phyloP scores from a whole-genome alignment of 2,797 vertebrate species.

The Cirrhinus molitorella region DNA sequence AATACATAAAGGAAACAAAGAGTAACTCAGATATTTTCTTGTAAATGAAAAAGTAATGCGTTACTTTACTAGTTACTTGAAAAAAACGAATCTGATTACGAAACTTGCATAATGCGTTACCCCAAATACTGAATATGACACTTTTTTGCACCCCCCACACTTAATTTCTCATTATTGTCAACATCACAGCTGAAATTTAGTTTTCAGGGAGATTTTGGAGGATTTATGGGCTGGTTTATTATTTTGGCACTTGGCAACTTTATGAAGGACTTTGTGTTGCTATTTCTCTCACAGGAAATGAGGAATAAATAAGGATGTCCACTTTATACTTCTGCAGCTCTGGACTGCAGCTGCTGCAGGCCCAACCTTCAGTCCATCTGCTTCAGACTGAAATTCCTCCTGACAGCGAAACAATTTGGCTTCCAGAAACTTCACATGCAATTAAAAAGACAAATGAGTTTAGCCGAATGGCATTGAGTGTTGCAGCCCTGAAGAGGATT shows the following conservation, averaged over 20 bases:
- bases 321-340: conserved; percentile 15
- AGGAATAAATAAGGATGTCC: conserved; percentile 15
- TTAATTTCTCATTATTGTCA: neutral
- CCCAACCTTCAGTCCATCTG: conserved; percentile 17
- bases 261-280: neutral
- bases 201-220: no score
- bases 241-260: neutral
- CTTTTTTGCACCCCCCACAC: neutral
- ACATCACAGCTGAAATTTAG: neutral
- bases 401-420: conserved; percentile 28
- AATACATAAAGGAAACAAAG: no score
- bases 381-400: conserved; percentile 38
- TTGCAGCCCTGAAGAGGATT: neutral
- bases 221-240: conserved; percentile 3
- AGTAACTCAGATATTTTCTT: no score
- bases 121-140: no score
- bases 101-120: no score
- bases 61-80: no score
- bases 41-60: no score
- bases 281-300: conserved; percentile 12
- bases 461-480: neutral
- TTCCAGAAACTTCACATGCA: conserved; percentile 37
- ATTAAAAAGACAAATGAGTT: conserved; percentile 9
- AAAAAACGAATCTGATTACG: no score
- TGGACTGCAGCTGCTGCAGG: conserved; percentile 11